Conservation (phyloP, 2,113 vertebrate species). For the Bufo gargarizans region DNA sequence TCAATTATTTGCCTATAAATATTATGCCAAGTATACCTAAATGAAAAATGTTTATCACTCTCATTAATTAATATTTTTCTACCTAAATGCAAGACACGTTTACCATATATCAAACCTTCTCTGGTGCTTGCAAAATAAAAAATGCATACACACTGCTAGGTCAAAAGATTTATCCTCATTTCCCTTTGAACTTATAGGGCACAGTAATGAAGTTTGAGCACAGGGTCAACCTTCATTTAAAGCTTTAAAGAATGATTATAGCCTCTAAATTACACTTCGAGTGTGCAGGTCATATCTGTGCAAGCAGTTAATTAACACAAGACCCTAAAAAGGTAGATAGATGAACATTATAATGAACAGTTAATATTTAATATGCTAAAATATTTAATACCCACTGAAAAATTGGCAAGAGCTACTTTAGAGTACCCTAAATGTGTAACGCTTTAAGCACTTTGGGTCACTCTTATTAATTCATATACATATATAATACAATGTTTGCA, state of each 20-base stretch:
- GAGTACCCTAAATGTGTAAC: background rate
- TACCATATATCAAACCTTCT: background rate
- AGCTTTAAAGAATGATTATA: slow-evolving; percentile 7
- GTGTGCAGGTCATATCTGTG: background rate
- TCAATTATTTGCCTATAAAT: background rate
- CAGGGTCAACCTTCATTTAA: background rate
- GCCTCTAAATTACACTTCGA: background rate
- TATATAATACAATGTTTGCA: too few species aligned
- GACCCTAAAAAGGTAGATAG: slow-evolving; percentile 3
- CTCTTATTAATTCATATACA: too few species aligned
- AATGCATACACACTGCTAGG: background rate
- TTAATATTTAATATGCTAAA: slow-evolving; percentile 11
- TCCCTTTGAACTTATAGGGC: background rate
- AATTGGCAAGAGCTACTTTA: background rate
- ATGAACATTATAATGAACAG: slow-evolving; percentile 4
- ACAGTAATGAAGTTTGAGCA: background rate
- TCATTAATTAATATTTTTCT: too few species aligned
- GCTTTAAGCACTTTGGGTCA: background rate
- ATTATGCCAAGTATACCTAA: background rate
- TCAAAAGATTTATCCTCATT: background rate
- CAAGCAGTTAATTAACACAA: slow-evolving; percentile 1
- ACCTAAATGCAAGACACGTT: background rate
- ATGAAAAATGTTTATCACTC: too few species aligned
- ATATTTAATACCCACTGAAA: background rate
- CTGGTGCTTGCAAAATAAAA: background rate